Base-by-base conservation (phyloP, 1,140 invertebrate species). In the Ladona fulva region DNA sequence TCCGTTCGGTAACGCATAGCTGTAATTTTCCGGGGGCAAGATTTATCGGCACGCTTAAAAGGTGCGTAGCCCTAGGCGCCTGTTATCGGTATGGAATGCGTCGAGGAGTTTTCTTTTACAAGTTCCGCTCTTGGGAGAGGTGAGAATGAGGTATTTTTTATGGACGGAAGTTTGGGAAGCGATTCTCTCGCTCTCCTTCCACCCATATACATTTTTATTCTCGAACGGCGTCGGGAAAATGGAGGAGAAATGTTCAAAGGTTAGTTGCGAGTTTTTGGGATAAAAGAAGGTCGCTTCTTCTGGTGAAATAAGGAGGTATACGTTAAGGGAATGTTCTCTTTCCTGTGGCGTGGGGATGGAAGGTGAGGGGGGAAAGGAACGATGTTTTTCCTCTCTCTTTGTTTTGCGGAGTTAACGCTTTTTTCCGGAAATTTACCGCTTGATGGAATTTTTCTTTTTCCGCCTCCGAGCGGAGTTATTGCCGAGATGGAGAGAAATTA, bases 31-130 rank as follows among this genome's bases (percentile, higher is more conserved):
- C 82, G 75, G 77, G 59, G 75, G 19, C 52, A 74, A 85, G 85
- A 87, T 86, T 86, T 87, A 87, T 86, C 52, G 52, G 52, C 52
- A 83, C 82, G 85, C 85, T 84, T 85, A 85, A 86, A 86, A 86
- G 84, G 85, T 86, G 84, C 82, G 82, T 82, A 12, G 52, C 16
- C 52, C 52, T 6, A 12, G n/a, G n/a, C 14, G 52, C 52, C 52
- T 66, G 52, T 66, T 66, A 66, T 66, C 52, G 52, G 3, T 66
- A 66, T 66, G 52, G 52, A 66, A 66, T 66, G 12, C 52, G 52
- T 16, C 14, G 52, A 22, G 44, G 44, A 19, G 52, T 66, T 66
- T 66, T 16, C 52, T 22, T 66, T 16, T 22, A 22, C n/a, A 66
- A 66, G n/a, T 66, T 66, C 52, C 16, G 14, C 10, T 11, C 10